Base-by-base conservation (phyloP, 1,140 invertebrate genomes). In the Arion vulgaris region DNA sequence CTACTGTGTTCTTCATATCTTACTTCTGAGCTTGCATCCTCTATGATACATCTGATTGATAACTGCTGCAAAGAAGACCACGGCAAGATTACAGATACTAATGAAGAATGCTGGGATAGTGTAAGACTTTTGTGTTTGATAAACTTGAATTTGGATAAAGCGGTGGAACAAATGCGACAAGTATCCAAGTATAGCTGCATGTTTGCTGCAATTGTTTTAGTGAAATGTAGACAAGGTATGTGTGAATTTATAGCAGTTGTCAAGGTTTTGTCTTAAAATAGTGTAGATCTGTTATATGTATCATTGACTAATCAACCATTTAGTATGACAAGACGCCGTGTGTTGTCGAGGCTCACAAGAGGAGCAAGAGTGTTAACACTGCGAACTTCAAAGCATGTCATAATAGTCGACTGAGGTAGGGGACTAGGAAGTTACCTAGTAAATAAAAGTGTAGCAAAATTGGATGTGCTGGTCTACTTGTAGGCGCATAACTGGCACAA, bases 1-100 rank as follows among this genome's bases (percentile, higher is more conserved):
- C 66, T 87, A 7, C 82, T 87, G 32, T 87, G 86, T 73, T 81
- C 69, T 1, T 45, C 80, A n/a, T 15, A 51, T 15, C 68, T 74
- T 17, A 53, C 80, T 2, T 15, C 68, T n/a, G 69, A 74, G 1
- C 80, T 81, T 13, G 78, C 78, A 19, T 11, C 11, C 15, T 57
- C 49, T 39, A 66, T 80, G 26, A 62, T 80, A 7, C n/a, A 36
- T 23, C 51, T 28, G 17, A 19, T 79, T 0, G 76, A 38, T 15
- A 38, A 72, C 41, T n/a, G 9, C 36, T 2, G 28, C 7, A 41
- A 62, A 23, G 38, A 68, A 1, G 45, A 68, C 26, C 51, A 15
- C 9, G 32, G 23, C 51, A 51, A 66, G 32, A 71, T 75, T 32
- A 69, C 68, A 76, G 83, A 84, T 39, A 19, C 38, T 72, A 32